Evolutionary conservation across 1,140 invertebrate genomes (phyloP), one percentile per base, ranked within the genome.

Genomic region (Sycophila sp.): DNA sequence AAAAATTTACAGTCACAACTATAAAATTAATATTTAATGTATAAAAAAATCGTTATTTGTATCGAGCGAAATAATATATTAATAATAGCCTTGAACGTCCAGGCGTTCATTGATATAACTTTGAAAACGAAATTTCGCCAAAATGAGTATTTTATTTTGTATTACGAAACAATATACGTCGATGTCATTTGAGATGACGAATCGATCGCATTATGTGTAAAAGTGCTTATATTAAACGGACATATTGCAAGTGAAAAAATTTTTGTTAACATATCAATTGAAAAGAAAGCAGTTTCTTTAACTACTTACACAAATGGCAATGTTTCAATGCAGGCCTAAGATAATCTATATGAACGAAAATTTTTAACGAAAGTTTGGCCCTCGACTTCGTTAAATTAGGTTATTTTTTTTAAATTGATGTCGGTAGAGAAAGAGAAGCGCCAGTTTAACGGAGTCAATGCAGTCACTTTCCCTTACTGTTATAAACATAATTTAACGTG

Each of bases 271-370:
- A 38, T 13, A 38, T 24, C 17, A 15, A 13, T 38, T 11, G 17
- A 17, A 30, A 34, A 30, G n/a, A 69, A 60, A 7, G 17, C 1
- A 42, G 6, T 32, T 49, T 68, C 15, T 60, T 53, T 60, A 55
- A 60, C 36, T 7, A 62, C 22, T 71, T n/a, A n/a, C n/a, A n/a
- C 13, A 32, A 49, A 63, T 47, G 65, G 64, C 65, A 59, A 47
- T 68, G 56, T 66, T 65, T 72, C 59, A 60, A 67, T 13, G 17
- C 38, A 67, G 59, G 70, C 64, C 64, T 67, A 67, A 65, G 34
- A 5, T 56, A 36, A 40, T 45, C 22, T 19, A 45, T 59, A 36
- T 59, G 28, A 47, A 45, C 13, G 6, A 38, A 40, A 17, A 2
- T 51, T 8, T 24, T 36, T 30, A 26, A 42, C 60, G 30, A 36